Conservation (phyloP, 2,113 vertebrate genomes). For the Bos taurus region ARS-UCD2.0 NC_037352.1:17202001-17202500, state of each 20-base stretch:
- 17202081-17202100: not conserved
- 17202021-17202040: no score
- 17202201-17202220: not conserved
- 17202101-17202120: not conserved
- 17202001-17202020: not conserved
- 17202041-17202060: fast-evolving
- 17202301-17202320: not conserved
- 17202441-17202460: not conserved
- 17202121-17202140: not conserved
- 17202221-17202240: not conserved
- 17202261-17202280: not conserved
- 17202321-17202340: not conserved
- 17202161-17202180: not conserved
- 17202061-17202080: no score
- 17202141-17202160: not conserved
- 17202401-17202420: not conserved
- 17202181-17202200: not conserved
- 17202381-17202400: not conserved
- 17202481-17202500: not conserved
- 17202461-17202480: not conserved
- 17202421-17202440: not conserved
- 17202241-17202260: not conserved
- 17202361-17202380: not conserved
- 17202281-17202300: not conserved
- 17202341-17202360: not conserved